Evolutionary conservation across 1,140 invertebrate species (phyloP).

Genomic region (Papilio glaucus): DNA sequence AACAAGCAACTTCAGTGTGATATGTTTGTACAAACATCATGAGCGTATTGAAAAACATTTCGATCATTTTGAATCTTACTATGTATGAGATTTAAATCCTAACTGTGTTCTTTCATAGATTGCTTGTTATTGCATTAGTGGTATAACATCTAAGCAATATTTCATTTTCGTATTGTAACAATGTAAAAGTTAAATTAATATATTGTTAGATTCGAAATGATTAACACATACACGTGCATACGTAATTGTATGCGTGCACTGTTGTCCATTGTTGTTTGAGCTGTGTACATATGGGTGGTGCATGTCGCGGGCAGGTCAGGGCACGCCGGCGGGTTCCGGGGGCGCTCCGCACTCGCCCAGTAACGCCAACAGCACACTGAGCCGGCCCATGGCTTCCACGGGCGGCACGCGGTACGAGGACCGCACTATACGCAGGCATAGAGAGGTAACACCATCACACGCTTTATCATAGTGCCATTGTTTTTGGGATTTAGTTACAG

Average conservation of each 20-base stretch:
- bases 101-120: too few relatives aligned
- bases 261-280: neutral
- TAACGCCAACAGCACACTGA: constrained; percentile 96
- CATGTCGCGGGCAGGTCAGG: constrained; percentile 57
- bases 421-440: constrained; percentile 91
- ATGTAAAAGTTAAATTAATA: too few relatives aligned
- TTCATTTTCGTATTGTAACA: too few relatives aligned
- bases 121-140: too few relatives aligned
- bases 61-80: neutral
- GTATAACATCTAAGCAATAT: neutral
- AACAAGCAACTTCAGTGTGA: neutral
- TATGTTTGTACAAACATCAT: too few relatives aligned
- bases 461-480: neutral
- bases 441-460: constrained; percentile 64
- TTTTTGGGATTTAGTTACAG: neutral
- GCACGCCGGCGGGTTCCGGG: constrained; percentile 83
- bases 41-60: too few relatives aligned
- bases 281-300: constrained; percentile 39
- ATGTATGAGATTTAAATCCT: neutral
- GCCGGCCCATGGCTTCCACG: constrained; percentile 97
- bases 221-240: neutral
- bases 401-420: constrained; percentile 96
- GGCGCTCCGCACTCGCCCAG: constrained; percentile 91
- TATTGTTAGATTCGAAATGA: neutral
- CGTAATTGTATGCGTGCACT: neutral